Evolutionary conservation across 2,113 vertebrate genomes (phyloP).

Genomic region (Heterotilapia buettikoferi): DNA sequence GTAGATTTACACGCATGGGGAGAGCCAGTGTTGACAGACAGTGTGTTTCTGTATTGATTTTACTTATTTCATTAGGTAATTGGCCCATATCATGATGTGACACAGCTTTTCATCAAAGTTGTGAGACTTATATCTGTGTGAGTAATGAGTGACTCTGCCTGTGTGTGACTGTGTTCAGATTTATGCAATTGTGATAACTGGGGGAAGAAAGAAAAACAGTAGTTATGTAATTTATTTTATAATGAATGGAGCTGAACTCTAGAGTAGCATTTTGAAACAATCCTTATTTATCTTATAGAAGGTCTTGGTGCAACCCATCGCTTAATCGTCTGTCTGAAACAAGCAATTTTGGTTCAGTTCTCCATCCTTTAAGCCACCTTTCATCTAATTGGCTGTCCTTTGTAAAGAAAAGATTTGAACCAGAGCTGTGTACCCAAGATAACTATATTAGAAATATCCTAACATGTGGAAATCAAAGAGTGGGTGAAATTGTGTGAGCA

Average conservation of each 20-base stretch:
- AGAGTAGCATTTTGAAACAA: not conserved
- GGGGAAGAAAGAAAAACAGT: not conserved
- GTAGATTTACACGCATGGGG: not conserved
- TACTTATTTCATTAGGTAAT: not conserved
- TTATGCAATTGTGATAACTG: not conserved
- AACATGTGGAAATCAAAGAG: not conserved
- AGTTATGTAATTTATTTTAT: not conserved
- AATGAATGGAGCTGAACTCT: not conserved
- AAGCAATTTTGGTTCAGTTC: not conserved
- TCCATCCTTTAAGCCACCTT: not conserved
- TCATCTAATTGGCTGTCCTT: not conserved
- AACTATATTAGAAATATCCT: not conserved
- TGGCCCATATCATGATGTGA: not conserved
- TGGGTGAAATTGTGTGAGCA: not conserved
- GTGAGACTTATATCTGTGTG: not conserved
- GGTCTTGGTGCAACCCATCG: not conserved
- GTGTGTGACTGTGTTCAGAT: not conserved
- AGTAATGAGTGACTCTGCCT: not conserved
- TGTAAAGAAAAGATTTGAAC: not conserved
- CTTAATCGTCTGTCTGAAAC: not conserved
- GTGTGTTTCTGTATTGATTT: not conserved
- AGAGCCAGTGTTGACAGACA: not conserved
- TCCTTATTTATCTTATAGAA: not conserved
- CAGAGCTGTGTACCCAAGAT: not conserved
- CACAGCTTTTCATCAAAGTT: not conserved